A percentile compares a stretch with the other conserved stretches of the same genome.
phyloP scores from a whole-genome alignment of 2,797 vertebrate genomes.

The Dermochelys coriacea region DNA sequence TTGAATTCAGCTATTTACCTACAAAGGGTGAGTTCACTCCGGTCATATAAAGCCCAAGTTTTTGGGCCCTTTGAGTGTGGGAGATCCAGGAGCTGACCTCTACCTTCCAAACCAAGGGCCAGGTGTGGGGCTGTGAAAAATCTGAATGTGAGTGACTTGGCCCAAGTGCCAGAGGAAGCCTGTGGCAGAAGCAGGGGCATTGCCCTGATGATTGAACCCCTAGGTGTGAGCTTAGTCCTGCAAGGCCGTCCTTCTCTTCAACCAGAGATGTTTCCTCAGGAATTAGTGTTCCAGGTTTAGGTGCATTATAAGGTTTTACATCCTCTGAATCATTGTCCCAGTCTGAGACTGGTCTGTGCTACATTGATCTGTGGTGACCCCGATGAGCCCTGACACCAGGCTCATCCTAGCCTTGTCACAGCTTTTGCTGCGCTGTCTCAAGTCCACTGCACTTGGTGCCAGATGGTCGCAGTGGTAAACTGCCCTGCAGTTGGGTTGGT shows the following conservation, averaged over 20 bases:
- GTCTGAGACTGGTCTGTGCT: neutral
- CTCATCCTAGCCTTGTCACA: neutral
- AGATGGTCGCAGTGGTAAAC: neutral
- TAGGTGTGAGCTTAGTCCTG: neutral
- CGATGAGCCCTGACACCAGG: neutral
- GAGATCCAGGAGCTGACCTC: too few relatives aligned
- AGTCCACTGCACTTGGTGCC: neutral
- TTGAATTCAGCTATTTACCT: too few relatives aligned
- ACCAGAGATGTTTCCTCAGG: neutral
- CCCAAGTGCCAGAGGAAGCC: neutral
- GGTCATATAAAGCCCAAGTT: too few relatives aligned
- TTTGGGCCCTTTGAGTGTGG: too few relatives aligned
- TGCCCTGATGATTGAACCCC: neutral
- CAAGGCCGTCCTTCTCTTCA: neutral
- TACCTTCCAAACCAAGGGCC: too few relatives aligned
- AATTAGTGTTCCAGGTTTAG: neutral
- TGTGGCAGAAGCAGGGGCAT: neutral
- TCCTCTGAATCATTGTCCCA: neutral
- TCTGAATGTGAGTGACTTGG: neutral
- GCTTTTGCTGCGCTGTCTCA: neutral
- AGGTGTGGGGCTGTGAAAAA: neutral
- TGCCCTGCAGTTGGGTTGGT: neutral
- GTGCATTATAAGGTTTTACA: neutral
- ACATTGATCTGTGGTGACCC: neutral
- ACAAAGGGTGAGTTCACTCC: too few relatives aligned